A percentile compares a stretch with the other conserved stretches of the same genome.
These are phyloP conservation scores for Sesia apiformis DNA, from an alignment of 2,888 invertebrate species.

Conservation along the genomic window DNA sequence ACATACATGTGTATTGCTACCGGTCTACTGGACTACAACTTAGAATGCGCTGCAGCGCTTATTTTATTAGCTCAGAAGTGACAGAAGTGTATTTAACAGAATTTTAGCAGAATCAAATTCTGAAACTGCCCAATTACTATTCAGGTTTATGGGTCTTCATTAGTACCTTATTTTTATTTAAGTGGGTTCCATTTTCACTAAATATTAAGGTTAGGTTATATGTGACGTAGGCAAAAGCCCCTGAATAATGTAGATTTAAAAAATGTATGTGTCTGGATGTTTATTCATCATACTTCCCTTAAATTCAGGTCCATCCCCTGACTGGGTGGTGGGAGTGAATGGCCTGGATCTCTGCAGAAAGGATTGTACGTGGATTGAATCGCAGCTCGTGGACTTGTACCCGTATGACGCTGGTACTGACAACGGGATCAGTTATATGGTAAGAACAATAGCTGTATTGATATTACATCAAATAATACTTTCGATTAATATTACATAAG, in stretches of 20 bases:
- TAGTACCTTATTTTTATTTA: background rate
- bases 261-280: background rate
- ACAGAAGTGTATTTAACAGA: too few species aligned
- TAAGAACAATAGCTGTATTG: constrained; percentile 30
- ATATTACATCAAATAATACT: too few species aligned
- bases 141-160: background rate
- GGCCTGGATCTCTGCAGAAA: constrained; percentile 89
- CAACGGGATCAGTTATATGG: constrained; percentile 92
- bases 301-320: constrained; percentile 90
- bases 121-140: too few species aligned
- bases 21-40: too few species aligned
- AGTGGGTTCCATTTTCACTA: too few species aligned
- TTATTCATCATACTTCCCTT: background rate
- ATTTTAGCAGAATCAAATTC: too few species aligned
- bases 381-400: constrained; percentile 86
- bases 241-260: background rate
- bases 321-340: constrained; percentile 97
- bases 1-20: too few species aligned
- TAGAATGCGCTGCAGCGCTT: too few species aligned
- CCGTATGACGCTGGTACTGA: constrained; percentile 99
- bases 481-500: too few species aligned
- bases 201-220: too few species aligned
- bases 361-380: constrained; percentile 94
- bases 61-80: too few species aligned
- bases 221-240: too few species aligned